A percentile compares a stretch with the other conserved stretches of the same genome.
Conservation (phyloP, 2,888 invertebrate species). For the Chironomus tentans region DNA sequence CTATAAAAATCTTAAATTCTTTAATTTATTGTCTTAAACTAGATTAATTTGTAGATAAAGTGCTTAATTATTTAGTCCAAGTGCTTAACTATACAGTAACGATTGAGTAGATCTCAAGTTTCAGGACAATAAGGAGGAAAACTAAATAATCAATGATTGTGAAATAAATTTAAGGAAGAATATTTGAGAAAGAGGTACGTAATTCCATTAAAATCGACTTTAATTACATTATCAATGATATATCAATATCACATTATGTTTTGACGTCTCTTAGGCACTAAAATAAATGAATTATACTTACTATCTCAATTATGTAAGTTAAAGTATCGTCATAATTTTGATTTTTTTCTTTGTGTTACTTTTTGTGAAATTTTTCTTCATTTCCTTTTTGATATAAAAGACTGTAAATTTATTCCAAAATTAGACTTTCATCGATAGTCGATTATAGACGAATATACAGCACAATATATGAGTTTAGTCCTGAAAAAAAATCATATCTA, state of each 20-base stretch:
- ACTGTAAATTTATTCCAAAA: too few relatives aligned
- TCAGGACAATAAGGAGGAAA: not conserved
- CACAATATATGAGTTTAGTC: too few relatives aligned
- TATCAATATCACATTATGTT: not conserved
- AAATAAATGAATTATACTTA: conserved; percentile 10
- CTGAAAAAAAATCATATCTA: too few relatives aligned
- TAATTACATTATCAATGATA: not conserved
- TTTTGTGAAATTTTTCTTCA: too few relatives aligned
- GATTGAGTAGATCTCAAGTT: not conserved
- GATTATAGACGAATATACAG: too few relatives aligned
- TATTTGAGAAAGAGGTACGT: not conserved
- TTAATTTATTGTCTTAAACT: not conserved
- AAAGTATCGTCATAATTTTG: not conserved
- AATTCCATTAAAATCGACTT: not conserved
- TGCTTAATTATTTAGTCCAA: not conserved
- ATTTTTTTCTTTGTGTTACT: not conserved
- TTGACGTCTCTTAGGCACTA: not conserved
- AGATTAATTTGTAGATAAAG: not conserved
- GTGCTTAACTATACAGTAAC: not conserved
- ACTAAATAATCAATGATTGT: not conserved
- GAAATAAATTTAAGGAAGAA: not conserved
- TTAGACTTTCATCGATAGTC: too few relatives aligned
- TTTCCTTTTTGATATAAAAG: too few relatives aligned
- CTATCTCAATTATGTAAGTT: conserved; percentile 16
- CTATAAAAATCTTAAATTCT: not conserved